A percentile compares a stretch with the other conserved stretches of the same genome.
Evolutionary conservation across 2,888 invertebrate species (phyloP).

Genomic region (Tholera decimalis): DNA sequence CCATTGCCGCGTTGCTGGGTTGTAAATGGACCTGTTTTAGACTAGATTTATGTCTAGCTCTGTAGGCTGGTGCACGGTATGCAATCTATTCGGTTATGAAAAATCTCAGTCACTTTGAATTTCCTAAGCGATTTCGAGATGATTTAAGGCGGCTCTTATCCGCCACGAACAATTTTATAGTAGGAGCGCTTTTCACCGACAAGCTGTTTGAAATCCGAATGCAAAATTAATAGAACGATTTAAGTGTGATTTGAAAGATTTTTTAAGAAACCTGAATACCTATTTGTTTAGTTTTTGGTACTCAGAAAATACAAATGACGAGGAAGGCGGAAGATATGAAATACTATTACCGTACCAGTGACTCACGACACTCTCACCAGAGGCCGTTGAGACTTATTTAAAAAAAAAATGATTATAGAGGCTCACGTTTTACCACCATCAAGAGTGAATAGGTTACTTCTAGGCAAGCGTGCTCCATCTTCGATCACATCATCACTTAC

Average conservation of each 20-base stretch:
- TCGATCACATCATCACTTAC: no score
- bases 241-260: background rate
- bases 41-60: slow-evolving; percentile 37
- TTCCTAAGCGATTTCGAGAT: slow-evolving; percentile 9
- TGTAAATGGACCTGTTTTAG: slow-evolving; percentile 49
- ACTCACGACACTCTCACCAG: no score
- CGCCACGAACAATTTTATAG: background rate
- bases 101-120: slow-evolving; percentile 23
- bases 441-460: no score
- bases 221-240: background rate
- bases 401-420: no score
- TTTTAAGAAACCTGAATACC: background rate
- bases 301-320: no score
- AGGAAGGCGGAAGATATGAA: no score
- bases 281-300: no score
- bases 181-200: background rate
- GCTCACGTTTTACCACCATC: no score
- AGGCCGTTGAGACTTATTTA: no score
- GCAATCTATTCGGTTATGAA: slow-evolving; percentile 34
- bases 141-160: slow-evolving; percentile 13
- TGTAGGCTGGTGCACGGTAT: slow-evolving; percentile 32
- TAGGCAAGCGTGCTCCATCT: no score
- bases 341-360: no score
- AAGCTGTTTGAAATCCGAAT: background rate
- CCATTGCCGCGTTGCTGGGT: slow-evolving; percentile 28